Conservation (phyloP, 2,888 invertebrate genomes). For the Temnothorax unifasciatus region DNA sequence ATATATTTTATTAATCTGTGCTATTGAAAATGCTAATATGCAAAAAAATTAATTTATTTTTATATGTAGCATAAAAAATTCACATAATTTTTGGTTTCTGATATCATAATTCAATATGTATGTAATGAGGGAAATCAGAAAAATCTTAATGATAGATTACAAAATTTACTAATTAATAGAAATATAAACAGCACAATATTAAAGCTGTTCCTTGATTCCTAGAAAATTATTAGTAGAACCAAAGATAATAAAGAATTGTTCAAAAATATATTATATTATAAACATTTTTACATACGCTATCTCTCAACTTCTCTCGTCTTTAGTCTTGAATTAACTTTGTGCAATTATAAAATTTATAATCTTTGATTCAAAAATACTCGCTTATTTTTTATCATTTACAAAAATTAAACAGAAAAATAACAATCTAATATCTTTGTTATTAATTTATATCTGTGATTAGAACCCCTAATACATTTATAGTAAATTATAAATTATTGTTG, state of each 20-base stretch:
- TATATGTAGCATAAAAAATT: not conserved
- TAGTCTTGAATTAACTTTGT: not conserved
- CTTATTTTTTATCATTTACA: not conserved
- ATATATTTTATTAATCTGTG: not conserved
- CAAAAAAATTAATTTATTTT: not conserved
- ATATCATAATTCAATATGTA: not conserved
- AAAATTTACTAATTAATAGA: not conserved
- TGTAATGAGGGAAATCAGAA: not conserved
- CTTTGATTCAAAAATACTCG: not conserved
- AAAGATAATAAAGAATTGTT: not conserved
- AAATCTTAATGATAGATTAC: not conserved
- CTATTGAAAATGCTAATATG: not conserved
- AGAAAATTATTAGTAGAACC: not conserved
- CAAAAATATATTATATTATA: not conserved
- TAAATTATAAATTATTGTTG: not conserved
- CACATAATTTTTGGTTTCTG: not conserved
- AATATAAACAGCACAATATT: not conserved
- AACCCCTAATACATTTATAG: not conserved
- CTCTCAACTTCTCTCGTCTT: not conserved
- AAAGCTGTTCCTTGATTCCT: not conserved
- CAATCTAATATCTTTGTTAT: not conserved
- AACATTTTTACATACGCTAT: not conserved
- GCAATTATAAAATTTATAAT: not conserved
- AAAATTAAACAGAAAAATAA: slow-evolving; percentile 21
- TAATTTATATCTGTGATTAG: not conserved